phyloP scores from a whole-genome alignment of 2,113 vertebrate species.

The Anoplopoma fimbria region DNA sequence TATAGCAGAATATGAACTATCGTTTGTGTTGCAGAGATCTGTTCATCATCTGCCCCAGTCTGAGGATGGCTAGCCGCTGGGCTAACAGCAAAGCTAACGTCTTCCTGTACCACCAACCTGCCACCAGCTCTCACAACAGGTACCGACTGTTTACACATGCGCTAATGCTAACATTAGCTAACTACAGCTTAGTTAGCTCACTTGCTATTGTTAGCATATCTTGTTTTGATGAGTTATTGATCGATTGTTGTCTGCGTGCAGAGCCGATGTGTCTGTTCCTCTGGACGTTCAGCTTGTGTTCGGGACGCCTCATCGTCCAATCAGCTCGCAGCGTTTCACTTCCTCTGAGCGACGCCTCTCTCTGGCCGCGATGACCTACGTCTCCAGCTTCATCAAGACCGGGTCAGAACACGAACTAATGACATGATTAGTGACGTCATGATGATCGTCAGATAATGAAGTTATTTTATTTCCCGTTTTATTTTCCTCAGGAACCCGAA shows the following conservation, averaged over 20 bases:
- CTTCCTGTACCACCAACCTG: slow-evolving; percentile 75
- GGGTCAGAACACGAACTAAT: too few species aligned
- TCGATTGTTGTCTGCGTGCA: slow-evolving; percentile 21
- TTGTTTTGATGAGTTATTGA: background rate
- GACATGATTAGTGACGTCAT: too few species aligned
- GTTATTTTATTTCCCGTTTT: background rate
- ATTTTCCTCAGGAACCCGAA: slow-evolving; percentile 67
- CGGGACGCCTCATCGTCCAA: slow-evolving; percentile 68
- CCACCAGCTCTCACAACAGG: slow-evolving; percentile 46
- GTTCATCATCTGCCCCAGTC: slow-evolving; percentile 74
- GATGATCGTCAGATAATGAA: too few species aligned
- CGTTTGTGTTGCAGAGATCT: slow-evolving; percentile 68
- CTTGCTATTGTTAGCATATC: background rate
- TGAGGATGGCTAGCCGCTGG: slow-evolving; percentile 74
- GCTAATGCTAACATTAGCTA: background rate
- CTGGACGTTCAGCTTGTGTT: slow-evolving; percentile 74
- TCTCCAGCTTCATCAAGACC: slow-evolving; percentile 68
- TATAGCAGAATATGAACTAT: too few species aligned
- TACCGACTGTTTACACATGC: background rate
- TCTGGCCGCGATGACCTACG: slow-evolving; percentile 68
- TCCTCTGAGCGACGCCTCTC: slow-evolving; percentile 67
- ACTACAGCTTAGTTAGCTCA: background rate
- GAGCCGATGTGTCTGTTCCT: slow-evolving; percentile 52
- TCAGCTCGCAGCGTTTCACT: slow-evolving; percentile 66
- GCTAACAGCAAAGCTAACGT: slow-evolving; percentile 63